A percentile compares a stretch with the other conserved stretches of the same genome.
Evolutionary conservation across 2,113 vertebrate species (phyloP).

Genomic region (Melanerpes aurifrons): DNA sequence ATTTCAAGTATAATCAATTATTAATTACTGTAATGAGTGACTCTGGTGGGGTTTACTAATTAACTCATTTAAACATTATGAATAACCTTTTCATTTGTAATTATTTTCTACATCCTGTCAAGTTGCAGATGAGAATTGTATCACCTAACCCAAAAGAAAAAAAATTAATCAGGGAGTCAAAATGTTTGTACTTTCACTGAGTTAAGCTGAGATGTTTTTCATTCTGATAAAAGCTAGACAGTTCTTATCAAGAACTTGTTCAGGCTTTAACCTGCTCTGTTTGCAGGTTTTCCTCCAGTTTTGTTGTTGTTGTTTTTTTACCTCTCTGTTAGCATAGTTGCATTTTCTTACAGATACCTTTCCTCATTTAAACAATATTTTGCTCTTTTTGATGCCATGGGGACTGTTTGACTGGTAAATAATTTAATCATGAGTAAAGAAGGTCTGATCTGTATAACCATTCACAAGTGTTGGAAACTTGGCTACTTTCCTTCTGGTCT

Average conservation of each 20-base stretch:
- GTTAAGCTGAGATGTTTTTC: background rate
- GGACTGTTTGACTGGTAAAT: background rate
- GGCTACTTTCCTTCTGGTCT: background rate
- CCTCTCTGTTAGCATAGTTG: background rate
- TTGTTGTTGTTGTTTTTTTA: fast-evolving
- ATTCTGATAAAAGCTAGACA: background rate
- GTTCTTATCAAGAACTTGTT: background rate
- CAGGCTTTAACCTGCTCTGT: background rate
- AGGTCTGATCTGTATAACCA: background rate
- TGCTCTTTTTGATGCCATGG: background rate
- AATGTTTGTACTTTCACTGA: constrained; percentile 5
- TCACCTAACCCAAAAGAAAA: constrained; percentile 42
- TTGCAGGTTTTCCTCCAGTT: background rate
- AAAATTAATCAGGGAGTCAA: background rate
- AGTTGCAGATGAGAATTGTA: constrained; percentile 69
- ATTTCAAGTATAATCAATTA: constrained; percentile 99
- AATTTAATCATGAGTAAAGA: background rate
- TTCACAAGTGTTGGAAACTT: background rate
- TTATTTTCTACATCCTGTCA: constrained; percentile 82
- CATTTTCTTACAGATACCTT: background rate
- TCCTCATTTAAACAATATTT: background rate
- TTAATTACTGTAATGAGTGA: constrained; percentile 93
- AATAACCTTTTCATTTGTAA: constrained; percentile 93
- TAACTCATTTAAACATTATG: constrained; percentile 95
- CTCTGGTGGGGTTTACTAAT: constrained; percentile 92